Percentiles rank a stretch among this genome's conserved stretches.
Evolutionary conservation across 2,888 invertebrate genomes (phyloP).

Genomic region (Phortica okadai): DNA sequence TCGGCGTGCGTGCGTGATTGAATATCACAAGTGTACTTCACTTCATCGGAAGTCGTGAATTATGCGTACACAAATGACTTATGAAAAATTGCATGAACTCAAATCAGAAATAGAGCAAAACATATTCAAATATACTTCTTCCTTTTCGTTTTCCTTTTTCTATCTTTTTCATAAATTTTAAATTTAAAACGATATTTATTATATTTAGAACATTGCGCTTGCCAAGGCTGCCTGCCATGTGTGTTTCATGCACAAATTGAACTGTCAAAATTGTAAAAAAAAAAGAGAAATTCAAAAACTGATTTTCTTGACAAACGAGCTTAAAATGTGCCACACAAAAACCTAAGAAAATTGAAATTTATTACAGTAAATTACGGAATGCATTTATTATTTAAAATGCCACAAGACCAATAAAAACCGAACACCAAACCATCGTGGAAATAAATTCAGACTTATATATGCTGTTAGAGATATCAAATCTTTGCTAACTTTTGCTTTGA

Average conservation of each 20-base stretch:
- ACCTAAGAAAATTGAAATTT: constrained; percentile 26
- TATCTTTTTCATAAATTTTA: neutral
- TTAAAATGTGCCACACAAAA: neutral
- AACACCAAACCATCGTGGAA: neutral
- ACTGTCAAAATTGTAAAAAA: neutral
- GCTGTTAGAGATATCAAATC: neutral
- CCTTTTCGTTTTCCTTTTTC: too few relatives aligned
- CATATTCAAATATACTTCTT: neutral
- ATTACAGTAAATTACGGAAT: constrained; percentile 17
- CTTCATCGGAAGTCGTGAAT: neutral
- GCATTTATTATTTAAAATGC: constrained; percentile 30
- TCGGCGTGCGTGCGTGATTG: neutral
- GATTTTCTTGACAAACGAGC: constrained; percentile 1
- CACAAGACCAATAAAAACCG: neutral
- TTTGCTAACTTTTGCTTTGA: neutral
- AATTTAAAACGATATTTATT: neutral
- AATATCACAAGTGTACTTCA: neutral
- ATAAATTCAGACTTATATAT: neutral
- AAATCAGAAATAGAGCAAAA: neutral
- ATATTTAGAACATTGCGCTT: too few relatives aligned
- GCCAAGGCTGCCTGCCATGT: too few relatives aligned
- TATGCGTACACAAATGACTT: neutral
- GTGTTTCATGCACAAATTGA: constrained; percentile 2
- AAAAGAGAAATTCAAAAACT: neutral
- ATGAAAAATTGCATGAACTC: neutral